These are phyloP conservation scores for Halcyon senegalensis DNA, from an alignment of 2,113 vertebrate species.

Conservation along the genomic window DNA sequence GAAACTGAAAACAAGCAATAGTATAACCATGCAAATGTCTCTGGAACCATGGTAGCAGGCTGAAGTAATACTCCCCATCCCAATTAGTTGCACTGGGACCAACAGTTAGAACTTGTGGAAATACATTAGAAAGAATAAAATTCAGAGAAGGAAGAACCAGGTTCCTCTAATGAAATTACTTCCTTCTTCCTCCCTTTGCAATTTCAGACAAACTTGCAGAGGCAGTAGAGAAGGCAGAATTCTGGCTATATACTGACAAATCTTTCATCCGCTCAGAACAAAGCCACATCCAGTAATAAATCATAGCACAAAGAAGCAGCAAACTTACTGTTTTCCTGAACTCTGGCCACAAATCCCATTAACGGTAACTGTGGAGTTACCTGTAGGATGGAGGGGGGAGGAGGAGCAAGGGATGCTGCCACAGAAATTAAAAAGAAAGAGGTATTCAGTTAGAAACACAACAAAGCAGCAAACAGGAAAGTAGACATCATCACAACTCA, in stretches of 20 bases:
- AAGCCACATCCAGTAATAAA: constrained; percentile 61
- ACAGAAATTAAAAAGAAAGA: constrained; percentile 74
- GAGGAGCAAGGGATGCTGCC: constrained; percentile 92
- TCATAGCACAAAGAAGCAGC: constrained; percentile 73
- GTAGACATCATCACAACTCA: constrained; percentile 14
- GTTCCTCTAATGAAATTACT: not conserved
- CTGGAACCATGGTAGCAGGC: not conserved
- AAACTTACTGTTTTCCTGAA: constrained; percentile 99
- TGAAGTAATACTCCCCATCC: not conserved
- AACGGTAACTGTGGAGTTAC: constrained; percentile 99
- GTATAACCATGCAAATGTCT: not conserved
- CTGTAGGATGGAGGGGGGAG: constrained; percentile 97
- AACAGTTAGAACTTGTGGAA: not conserved
- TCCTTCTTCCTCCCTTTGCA: not conserved
- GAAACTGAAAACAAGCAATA: constrained; percentile 78
- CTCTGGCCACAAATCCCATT: constrained; percentile 99
- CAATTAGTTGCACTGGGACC: not conserved
- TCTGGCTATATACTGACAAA: not conserved
- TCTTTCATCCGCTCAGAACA: not conserved
- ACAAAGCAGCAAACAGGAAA: constrained; percentile 32
- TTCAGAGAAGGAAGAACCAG: not conserved
- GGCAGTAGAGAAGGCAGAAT: not conserved
- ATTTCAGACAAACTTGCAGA: not conserved
- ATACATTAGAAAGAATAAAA: not conserved
- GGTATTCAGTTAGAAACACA: constrained; percentile 64